A percentile compares a stretch with the other conserved stretches of the same genome.
Evolutionary conservation across 2,888 invertebrate species (phyloP).

Genomic region (Mayetiola destructor): DNA sequence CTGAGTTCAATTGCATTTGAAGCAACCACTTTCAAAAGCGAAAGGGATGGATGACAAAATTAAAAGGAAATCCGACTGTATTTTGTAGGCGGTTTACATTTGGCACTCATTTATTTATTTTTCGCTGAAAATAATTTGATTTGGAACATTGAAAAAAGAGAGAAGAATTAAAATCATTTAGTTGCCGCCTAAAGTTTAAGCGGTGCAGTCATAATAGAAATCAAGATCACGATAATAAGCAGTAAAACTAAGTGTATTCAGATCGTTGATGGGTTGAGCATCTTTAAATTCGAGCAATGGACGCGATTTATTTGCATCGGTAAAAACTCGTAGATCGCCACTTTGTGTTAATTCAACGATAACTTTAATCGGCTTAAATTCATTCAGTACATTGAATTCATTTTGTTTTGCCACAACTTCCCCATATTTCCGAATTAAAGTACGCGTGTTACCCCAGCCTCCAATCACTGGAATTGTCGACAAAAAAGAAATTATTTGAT

Average conservation of each 20-base stretch:
- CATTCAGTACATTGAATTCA: slow-evolving; percentile 1
- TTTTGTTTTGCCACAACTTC: background rate
- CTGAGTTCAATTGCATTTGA: too few species aligned
- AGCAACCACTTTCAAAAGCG: too few species aligned
- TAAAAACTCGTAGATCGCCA: background rate
- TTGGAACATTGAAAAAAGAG: background rate
- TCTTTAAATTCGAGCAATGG: background rate
- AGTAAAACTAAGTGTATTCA: background rate
- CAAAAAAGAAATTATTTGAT: background rate
- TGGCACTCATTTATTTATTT: too few species aligned
- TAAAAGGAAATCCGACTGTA: too few species aligned
- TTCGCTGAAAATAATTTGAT: too few species aligned
- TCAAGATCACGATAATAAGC: slow-evolving; percentile 4
- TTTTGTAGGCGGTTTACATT: too few species aligned
- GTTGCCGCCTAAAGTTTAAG: background rate
- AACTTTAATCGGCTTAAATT: slow-evolving; percentile 1
- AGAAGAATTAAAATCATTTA: background rate
- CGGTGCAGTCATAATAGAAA: background rate
- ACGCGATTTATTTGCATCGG: background rate
- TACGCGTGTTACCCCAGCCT: background rate
- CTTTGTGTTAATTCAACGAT: background rate
- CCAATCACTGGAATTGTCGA: background rate
- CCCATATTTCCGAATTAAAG: background rate
- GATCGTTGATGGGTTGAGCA: background rate
- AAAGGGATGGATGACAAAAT: too few species aligned